phyloP scores from a whole-genome alignment of 2,888 invertebrate genomes.

The Galeruca laticollis region DNA sequence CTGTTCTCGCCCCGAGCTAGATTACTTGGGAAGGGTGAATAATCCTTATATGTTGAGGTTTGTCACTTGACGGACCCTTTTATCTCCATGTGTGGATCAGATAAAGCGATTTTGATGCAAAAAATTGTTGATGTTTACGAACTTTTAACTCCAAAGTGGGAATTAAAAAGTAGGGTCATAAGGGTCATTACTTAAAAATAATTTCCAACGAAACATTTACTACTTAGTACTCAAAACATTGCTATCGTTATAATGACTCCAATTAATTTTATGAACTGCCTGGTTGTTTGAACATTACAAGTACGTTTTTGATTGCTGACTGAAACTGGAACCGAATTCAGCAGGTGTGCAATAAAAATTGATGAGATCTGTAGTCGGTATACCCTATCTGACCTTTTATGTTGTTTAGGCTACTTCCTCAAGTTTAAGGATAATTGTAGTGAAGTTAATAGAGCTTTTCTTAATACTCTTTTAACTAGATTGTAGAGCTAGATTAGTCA shows the following conservation, averaged over 20 bases:
- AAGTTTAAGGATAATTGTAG: neutral
- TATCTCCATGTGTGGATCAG: constrained; percentile 12
- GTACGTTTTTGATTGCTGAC: neutral
- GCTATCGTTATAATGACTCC: neutral
- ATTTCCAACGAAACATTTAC: neutral
- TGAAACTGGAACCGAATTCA: neutral
- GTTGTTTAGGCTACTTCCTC: neutral
- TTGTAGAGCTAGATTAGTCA: neutral
- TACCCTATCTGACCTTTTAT: neutral
- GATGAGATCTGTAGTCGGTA: neutral
- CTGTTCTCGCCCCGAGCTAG: constrained; percentile 64
- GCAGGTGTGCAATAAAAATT: constrained; percentile 7
- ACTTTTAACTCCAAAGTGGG: constrained; percentile 8
- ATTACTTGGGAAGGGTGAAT: constrained; percentile 65
- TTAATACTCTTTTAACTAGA: neutral
- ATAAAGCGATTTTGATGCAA: constrained; percentile 12
- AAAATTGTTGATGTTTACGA: constrained; percentile 12
- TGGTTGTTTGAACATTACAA: neutral
- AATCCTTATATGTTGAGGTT: constrained; percentile 59
- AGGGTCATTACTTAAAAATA: neutral
- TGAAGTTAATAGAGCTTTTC: neutral
- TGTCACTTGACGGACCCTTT: constrained; percentile 39
- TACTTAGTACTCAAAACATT: neutral
- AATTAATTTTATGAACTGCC: neutral
- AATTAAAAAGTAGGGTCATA: neutral